A percentile compares a stretch with the other conserved stretches of the same genome.
Conservation (phyloP, 2,888 invertebrate genomes). For the Acleris cristana region DNA sequence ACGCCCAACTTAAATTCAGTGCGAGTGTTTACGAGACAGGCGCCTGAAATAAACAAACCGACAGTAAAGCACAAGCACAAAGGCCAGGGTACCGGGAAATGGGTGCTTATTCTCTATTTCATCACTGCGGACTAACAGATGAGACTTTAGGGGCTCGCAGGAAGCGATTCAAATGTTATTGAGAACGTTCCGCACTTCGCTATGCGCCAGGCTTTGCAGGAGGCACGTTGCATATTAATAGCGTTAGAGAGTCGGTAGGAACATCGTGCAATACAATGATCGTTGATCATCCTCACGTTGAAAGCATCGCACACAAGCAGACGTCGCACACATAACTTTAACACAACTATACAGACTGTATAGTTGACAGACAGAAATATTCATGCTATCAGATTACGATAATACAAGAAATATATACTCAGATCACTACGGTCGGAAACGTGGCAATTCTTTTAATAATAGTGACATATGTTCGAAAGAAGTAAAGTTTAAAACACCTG, state of each 20-base stretch:
- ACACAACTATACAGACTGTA: not conserved
- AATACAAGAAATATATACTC: too few species aligned
- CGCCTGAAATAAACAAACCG: constrained; percentile 78
- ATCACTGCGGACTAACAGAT: constrained; percentile 61
- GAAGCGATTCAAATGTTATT: constrained; percentile 30
- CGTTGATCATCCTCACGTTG: constrained; percentile 16
- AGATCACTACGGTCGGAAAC: not conserved
- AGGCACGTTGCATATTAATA: constrained; percentile 34
- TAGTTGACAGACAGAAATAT: not conserved
- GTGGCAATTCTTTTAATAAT: not conserved
- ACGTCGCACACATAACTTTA: not conserved
- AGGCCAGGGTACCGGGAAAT: constrained; percentile 69
- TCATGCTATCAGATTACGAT: too few species aligned
- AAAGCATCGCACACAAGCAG: not conserved
- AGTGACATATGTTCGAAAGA: constrained; percentile 14
- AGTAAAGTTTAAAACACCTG: constrained; percentile 34
- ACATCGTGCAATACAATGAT: constrained; percentile 9
- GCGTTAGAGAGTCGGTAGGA: constrained; percentile 19
- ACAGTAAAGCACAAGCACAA: constrained; percentile 73
- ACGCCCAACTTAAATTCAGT: constrained; percentile 73
- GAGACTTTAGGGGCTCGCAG: constrained; percentile 43
- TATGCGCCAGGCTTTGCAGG: constrained; percentile 10
- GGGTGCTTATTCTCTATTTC: constrained; percentile 66
- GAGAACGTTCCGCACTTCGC: constrained; percentile 21
- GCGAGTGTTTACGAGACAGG: constrained; percentile 76